phyloP scores from a whole-genome alignment of 2,113 vertebrate genomes.

The Aepyceros melampus region DNA sequence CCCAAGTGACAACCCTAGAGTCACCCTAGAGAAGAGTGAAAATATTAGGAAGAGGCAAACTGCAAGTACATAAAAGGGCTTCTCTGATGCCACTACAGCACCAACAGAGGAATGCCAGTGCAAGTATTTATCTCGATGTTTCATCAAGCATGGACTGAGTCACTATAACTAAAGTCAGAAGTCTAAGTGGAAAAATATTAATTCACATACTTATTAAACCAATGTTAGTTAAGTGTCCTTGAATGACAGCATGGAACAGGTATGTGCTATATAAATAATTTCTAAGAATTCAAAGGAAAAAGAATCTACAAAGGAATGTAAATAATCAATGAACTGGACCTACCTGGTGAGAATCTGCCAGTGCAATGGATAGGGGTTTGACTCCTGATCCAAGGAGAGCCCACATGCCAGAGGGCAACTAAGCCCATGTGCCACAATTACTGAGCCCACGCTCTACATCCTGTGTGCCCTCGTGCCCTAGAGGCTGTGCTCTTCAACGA shows the following conservation, averaged over 20 bases:
- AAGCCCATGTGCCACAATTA: background rate
- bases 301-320: background rate
- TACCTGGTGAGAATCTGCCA: background rate
- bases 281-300: background rate
- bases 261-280: background rate
- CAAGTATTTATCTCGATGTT: background rate
- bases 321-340: background rate
- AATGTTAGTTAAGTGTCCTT: background rate
- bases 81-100: background rate
- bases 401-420: background rate
- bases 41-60: background rate
- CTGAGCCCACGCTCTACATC: background rate
- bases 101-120: background rate
- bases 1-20: background rate
- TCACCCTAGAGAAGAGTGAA: background rate
- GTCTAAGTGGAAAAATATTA: background rate
- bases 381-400: background rate
- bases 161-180: background rate
- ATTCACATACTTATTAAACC: background rate
- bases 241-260: background rate
- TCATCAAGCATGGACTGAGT: background rate
- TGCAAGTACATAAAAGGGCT: background rate
- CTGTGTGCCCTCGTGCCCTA: background rate
- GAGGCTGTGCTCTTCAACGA: background rate
- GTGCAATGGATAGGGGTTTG: background rate